phyloP scores from a whole-genome alignment of 2,113 vertebrate genomes.

The Clarias batrachus region DNA sequence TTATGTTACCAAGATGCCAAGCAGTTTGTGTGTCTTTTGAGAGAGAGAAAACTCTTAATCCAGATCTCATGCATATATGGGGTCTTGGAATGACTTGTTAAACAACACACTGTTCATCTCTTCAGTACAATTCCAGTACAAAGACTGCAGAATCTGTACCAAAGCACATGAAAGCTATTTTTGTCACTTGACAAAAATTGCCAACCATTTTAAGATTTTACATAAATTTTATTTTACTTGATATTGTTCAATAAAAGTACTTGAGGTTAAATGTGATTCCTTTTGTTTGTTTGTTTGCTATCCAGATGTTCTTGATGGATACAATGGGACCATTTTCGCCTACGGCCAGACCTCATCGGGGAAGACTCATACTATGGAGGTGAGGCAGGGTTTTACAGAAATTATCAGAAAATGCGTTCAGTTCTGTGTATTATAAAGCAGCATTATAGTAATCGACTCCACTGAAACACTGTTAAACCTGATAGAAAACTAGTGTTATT shows the following conservation, averaged over 20 bases:
- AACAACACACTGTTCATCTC: not conserved
- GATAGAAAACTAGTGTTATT: not conserved
- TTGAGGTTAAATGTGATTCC: not conserved
- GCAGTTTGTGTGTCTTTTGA: not conserved
- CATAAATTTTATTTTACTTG: not conserved
- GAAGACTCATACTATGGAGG: slow-evolving; percentile 98
- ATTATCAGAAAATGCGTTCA: not conserved
- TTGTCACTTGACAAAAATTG: not conserved
- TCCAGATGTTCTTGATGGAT: slow-evolving; percentile 92
- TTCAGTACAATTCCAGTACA: not conserved
- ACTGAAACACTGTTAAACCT: too few relatives aligned
- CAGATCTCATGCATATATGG: not conserved
- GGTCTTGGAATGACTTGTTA: not conserved
- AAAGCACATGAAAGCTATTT: not conserved
- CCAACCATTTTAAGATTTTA: too few relatives aligned
- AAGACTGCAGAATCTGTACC: not conserved
- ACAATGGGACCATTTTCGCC: slow-evolving; percentile 96
- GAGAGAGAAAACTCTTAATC: not conserved
- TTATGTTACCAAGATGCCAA: too few relatives aligned
- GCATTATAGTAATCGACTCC: not conserved
- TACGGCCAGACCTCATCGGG: slow-evolving; percentile 95
- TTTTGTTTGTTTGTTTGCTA: not conserved
- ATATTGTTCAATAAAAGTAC: not conserved
- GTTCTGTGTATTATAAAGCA: not conserved
- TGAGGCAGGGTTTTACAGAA: slow-evolving; percentile 52